Conservation (phyloP, 1,140 invertebrate species). For the Oscheius sp. region DNA sequence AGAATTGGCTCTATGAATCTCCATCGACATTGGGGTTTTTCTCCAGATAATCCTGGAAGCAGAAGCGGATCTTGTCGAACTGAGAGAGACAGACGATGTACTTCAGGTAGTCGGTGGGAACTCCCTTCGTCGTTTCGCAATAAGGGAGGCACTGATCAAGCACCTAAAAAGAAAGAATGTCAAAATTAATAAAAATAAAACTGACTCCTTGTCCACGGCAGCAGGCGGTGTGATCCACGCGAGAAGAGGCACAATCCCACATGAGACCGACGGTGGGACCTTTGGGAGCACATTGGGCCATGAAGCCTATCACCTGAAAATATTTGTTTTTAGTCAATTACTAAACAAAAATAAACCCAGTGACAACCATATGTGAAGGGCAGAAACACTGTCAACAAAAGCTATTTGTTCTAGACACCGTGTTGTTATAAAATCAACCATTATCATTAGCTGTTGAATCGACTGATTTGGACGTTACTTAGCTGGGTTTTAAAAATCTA, state of each 20-base stretch:
- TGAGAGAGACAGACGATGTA: conserved; percentile 55
- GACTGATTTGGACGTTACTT: too few relatives aligned
- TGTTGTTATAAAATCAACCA: too few relatives aligned
- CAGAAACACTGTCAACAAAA: too few relatives aligned
- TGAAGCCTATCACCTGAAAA: conserved; percentile 49
- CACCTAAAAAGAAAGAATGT: conserved; percentile 8
- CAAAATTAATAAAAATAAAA: not conserved
- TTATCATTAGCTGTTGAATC: too few relatives aligned
- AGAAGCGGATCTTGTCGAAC: conserved; percentile 58
- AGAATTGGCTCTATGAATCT: conserved; percentile 37
- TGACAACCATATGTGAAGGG: too few relatives aligned
- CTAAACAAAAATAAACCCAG: too few relatives aligned
- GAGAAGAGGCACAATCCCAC: conserved; percentile 45
- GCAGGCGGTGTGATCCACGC: conserved; percentile 37
- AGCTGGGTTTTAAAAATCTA: too few relatives aligned
- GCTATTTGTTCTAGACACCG: too few relatives aligned
- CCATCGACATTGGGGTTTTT: conserved; percentile 58
- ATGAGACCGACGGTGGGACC: conserved; percentile 43
- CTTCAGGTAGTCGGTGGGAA: conserved; percentile 59
- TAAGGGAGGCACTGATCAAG: conserved; percentile 45
- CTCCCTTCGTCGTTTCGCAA: conserved; percentile 60
- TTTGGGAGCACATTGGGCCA: conserved; percentile 42
- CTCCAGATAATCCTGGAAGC: conserved; percentile 53
- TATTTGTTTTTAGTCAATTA: not conserved
- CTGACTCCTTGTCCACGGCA: conserved; percentile 32